phyloP scores from a whole-genome alignment of 92 coral and sea anemone genomes.

The Chrysogorgia sp. region DNA sequence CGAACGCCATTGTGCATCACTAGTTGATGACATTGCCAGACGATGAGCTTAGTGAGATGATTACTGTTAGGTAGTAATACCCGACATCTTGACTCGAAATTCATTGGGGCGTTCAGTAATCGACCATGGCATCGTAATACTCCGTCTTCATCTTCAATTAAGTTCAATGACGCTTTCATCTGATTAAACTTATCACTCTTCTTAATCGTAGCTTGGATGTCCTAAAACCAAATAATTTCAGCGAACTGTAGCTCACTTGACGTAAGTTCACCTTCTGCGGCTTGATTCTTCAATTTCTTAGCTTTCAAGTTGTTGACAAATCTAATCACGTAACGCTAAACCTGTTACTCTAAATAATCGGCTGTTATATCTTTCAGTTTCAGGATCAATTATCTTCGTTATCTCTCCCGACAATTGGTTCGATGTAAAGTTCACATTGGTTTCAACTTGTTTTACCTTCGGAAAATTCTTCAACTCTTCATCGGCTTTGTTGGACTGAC shows the following conservation, averaged over 20 bases:
- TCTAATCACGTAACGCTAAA: conserved; percentile 60
- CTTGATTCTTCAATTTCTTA: conserved; percentile 14
- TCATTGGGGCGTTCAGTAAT: conserved; percentile 34
- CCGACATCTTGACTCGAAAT: neutral
- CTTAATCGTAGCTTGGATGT: conserved; percentile 32
- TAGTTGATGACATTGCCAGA: conserved; percentile 34
- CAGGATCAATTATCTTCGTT: neutral
- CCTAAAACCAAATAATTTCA: conserved; percentile 41
- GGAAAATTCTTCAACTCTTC: neutral
- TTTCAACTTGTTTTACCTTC: neutral
- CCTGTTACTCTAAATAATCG: conserved; percentile 43
- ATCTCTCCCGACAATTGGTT: neutral
- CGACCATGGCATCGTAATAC: conserved; percentile 34
- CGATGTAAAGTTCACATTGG: neutral
- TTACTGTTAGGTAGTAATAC: conserved; percentile 48
- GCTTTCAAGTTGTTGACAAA: conserved; percentile 43
- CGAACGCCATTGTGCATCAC: conserved; percentile 42
- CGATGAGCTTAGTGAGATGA: conserved; percentile 38
- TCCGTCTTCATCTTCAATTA: conserved; percentile 41
- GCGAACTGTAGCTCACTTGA: conserved; percentile 18
- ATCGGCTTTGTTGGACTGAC: neutral
- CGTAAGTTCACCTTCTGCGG: conserved; percentile 20
- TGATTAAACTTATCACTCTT: conserved; percentile 45
- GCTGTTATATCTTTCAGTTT: neutral
- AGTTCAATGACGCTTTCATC: conserved; percentile 30